Evolutionary conservation across 2,113 vertebrate species (phyloP).

Genomic region (Notothenia rossii): DNA sequence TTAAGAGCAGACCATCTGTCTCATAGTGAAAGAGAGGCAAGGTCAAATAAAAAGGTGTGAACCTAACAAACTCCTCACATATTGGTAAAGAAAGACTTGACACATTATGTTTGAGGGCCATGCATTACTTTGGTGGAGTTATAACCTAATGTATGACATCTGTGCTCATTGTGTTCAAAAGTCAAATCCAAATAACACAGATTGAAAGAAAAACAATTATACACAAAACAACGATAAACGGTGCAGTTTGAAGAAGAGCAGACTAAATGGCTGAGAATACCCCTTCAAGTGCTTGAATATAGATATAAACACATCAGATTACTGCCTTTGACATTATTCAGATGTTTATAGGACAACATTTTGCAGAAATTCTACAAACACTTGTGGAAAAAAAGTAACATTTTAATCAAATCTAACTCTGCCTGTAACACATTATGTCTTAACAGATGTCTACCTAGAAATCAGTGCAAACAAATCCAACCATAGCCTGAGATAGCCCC

Average conservation of each 20-base stretch:
- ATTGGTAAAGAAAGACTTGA: neutral
- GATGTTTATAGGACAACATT: neutral
- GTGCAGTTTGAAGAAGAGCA: too few species aligned
- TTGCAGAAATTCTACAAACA: too few species aligned
- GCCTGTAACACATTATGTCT: neutral
- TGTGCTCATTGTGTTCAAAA: slow-evolving; percentile 6
- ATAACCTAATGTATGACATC: slow-evolving; percentile 14
- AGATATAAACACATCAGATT: neutral
- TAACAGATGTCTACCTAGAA: neutral
- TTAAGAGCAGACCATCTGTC: neutral
- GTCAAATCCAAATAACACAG: neutral
- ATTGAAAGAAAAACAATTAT: neutral
- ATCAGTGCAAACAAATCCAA: neutral
- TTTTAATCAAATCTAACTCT: too few species aligned
- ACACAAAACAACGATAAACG: neutral
- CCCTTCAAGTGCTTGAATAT: neutral
- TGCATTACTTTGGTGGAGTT: slow-evolving; percentile 4
- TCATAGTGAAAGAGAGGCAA: neutral
- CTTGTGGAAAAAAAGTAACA: too few species aligned
- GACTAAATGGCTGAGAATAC: neutral
- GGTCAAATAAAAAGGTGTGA: neutral
- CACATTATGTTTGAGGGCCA: slow-evolving; percentile 8
- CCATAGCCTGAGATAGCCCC: neutral
- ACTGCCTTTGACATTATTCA: neutral
- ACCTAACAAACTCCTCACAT: neutral